These are phyloP conservation scores for Acanthoscelides obtectus DNA, from an alignment of 2,888 invertebrate species.

Conservation along the genomic window DNA sequence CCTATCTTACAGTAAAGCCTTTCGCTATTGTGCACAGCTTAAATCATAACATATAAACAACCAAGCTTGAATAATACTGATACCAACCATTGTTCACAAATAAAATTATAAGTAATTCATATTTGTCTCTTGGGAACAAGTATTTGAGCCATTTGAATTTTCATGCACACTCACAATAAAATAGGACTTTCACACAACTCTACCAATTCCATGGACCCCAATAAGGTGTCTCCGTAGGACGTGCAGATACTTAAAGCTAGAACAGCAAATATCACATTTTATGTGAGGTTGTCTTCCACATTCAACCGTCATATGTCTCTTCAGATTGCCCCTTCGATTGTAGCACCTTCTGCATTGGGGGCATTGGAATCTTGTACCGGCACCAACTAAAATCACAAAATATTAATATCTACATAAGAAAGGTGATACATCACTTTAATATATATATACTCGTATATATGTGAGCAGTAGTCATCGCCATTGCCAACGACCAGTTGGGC, in stretches of 20 bases:
- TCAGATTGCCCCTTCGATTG: constrained; percentile 12
- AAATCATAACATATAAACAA: too few relatives aligned
- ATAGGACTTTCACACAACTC: too few relatives aligned
- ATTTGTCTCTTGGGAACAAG: too few relatives aligned
- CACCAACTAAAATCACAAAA: constrained; percentile 12
- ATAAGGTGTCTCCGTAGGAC: constrained; percentile 14
- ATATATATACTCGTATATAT: too few relatives aligned
- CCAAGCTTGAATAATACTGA: background rate
- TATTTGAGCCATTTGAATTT: background rate
- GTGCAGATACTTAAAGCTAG: constrained; percentile 17
- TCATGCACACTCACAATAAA: too few relatives aligned
- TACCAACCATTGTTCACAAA: background rate
- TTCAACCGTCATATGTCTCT: constrained; percentile 41
- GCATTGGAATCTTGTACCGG: constrained; percentile 12
- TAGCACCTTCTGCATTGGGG: constrained; percentile 13
- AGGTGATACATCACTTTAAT: too few relatives aligned
- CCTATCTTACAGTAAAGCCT: too few relatives aligned
- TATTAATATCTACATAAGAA: constrained; percentile 1
- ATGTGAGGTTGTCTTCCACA: constrained; percentile 52
- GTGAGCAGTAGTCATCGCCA: too few relatives aligned
- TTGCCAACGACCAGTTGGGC: too few relatives aligned
- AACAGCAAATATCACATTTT: constrained; percentile 41
- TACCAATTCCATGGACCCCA: constrained; percentile 13
- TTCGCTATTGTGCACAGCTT: too few relatives aligned
- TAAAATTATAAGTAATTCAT: background rate